A percentile compares a stretch with the other conserved stretches of the same genome.
phyloP scores from a whole-genome alignment of 2,888 invertebrate genomes.

The Axea sp. region DNA sequence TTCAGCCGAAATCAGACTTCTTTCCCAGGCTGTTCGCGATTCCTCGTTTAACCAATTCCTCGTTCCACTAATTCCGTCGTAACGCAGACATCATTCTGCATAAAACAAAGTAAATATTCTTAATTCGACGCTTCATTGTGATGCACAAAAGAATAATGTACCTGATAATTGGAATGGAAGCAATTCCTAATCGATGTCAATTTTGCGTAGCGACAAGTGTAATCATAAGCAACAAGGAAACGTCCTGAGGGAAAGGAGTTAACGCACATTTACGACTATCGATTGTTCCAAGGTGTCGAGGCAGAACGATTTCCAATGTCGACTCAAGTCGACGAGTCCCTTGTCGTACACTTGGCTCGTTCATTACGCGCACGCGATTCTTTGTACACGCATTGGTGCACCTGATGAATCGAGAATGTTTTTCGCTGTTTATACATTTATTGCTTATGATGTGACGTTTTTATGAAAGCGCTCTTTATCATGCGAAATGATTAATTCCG shows the following conservation, averaged over 20 bases:
- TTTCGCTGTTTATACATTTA: constrained; percentile 55
- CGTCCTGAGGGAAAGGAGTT: constrained; percentile 59
- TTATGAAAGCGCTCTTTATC: constrained; percentile 45
- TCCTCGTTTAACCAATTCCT: too few relatives aligned
- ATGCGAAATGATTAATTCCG: constrained; percentile 42
- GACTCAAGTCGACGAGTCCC: constrained; percentile 61
- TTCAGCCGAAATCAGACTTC: too few relatives aligned
- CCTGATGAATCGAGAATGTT: constrained; percentile 62
- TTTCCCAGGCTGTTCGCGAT: too few relatives aligned
- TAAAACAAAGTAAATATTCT: too few relatives aligned
- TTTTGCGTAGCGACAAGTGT: constrained; percentile 62
- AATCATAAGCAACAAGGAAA: constrained; percentile 55
- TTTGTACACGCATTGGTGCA: constrained; percentile 60
- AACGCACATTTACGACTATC: constrained; percentile 61
- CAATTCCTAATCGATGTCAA: constrained; percentile 72
- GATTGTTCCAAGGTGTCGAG: constrained; percentile 63
- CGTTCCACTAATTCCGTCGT: too few relatives aligned
- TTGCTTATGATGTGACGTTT: constrained; percentile 46
- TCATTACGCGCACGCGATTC: constrained; percentile 63
- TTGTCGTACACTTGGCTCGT: constrained; percentile 52
- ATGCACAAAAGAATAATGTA: too few relatives aligned
- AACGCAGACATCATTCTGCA: too few relatives aligned
- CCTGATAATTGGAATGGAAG: constrained; percentile 67
- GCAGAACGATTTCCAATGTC: constrained; percentile 62
- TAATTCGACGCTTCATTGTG: too few relatives aligned